A percentile compares a stretch with the other conserved stretches of the same genome.
Conservation (phyloP, 2,113 vertebrate species). For the Vanacampus margaritifer region DNA sequence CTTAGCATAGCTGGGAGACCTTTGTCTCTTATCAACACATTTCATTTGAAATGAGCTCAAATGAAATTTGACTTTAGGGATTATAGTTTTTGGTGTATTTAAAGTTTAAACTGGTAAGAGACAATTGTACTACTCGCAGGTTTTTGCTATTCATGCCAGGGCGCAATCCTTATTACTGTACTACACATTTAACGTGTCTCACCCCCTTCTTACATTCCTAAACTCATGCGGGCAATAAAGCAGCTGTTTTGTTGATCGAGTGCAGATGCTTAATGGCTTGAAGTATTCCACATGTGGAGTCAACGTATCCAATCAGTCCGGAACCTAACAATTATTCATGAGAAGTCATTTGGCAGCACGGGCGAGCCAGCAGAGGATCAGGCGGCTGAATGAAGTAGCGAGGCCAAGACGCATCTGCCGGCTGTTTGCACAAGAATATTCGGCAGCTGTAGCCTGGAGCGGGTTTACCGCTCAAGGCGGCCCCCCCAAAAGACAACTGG, state of each 20-base stretch:
- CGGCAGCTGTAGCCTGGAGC: slow-evolving; percentile 56
- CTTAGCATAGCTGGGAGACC: too few species aligned
- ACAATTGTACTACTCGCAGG: background rate
- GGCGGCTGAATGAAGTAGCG: slow-evolving; percentile 39
- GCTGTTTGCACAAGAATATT: slow-evolving; percentile 58
- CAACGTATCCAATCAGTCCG: slow-evolving; percentile 33
- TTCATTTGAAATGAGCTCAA: too few species aligned
- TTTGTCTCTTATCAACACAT: too few species aligned
- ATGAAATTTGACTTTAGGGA: too few species aligned
- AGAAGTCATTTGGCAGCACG: slow-evolving; percentile 28
- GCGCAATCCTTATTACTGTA: background rate
- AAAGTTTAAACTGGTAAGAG: background rate
- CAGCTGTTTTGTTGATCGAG: slow-evolving; percentile 42
- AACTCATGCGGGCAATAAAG: slow-evolving; percentile 49
- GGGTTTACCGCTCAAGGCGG: slow-evolving; percentile 49
- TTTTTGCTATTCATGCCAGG: background rate
- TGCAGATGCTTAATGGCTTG: slow-evolving; percentile 13
- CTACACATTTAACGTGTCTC: background rate
- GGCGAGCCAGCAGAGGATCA: slow-evolving; percentile 4
- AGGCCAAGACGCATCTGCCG: slow-evolving; percentile 59
- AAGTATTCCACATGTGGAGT: slow-evolving; percentile 18
- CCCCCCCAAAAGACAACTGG: slow-evolving; percentile 35
- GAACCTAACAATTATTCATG: slow-evolving; percentile 39
- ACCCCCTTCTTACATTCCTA: slow-evolving; percentile 9
- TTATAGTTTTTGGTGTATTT: background rate